Evolutionary conservation across 2,888 invertebrate genomes (phyloP), one percentile per base, ranked within the genome.

Genomic region (Acleris laterana): DNA sequence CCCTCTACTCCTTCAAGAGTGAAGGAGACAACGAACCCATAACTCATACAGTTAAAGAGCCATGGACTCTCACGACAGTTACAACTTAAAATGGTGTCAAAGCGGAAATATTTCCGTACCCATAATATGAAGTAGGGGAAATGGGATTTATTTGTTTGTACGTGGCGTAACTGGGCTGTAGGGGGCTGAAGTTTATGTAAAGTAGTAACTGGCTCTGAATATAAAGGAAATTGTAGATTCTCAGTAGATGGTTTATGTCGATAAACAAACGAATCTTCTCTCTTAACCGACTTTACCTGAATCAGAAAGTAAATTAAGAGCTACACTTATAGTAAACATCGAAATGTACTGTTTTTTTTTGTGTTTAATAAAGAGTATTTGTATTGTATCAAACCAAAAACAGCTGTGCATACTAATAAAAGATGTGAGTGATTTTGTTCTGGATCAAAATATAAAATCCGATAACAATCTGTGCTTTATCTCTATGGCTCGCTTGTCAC

Each of bases 31-130:
- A 62, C 64, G 55, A 11, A 52, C 69, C 52, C 71, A 81, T 84
- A 83, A 79, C 72, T 87, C 82, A 83, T 77, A 74, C 75, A 74
- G 72, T 78, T 81, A 75, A 80, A 75, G 77, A 74, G 76, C 78
- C 77, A 77, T 77, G 69, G 73, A 74, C 76, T 89, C 90, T 81
- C 90, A 89, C 89, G 88, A 79, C 81, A 84, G 88, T 89, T 87
- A 86, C 81, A 78, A 77, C 70, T 89, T 87, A 86, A 81, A 77
- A 77, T 70, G 73, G 80, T 83, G 87, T 85, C 80, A 83, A 86
- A 87, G 78, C 90, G 91, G 91, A 90, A 86, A 82, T 77, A 80
- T 81, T 83, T 87, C 87, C 83, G 81, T 71, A 76, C 70, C 70
- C 68, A 57, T n/a, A n/a, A n/a, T n/a, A n/a, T 68, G 74, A 73